Evolutionary conservation across 2,888 invertebrate genomes (phyloP).

Genomic region (Epiblema foenella): DNA sequence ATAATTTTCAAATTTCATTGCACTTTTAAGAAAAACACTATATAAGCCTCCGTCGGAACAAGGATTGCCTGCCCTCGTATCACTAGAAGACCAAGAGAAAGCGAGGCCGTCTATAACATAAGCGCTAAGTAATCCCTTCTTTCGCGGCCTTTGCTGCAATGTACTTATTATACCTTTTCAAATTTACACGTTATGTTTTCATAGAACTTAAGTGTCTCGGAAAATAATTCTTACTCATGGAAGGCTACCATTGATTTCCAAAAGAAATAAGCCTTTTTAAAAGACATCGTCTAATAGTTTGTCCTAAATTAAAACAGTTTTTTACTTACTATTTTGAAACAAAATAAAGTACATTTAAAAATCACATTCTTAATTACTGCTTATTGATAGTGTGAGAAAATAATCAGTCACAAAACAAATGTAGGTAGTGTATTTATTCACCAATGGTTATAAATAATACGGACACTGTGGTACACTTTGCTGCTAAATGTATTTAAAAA

Average conservation of each 20-base stretch:
- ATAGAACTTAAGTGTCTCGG: neutral
- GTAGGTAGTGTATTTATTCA: neutral
- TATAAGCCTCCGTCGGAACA: too few relatives aligned
- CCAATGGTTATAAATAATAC: neutral
- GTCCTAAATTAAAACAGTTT: neutral
- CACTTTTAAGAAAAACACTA: too few relatives aligned
- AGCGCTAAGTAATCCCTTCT: too few relatives aligned
- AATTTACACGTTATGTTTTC: neutral
- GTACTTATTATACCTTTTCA: too few relatives aligned
- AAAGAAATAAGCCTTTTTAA: neutral
- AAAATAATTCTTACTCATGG: neutral
- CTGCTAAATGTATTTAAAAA: neutral
- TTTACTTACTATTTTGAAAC: neutral
- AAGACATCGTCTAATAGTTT: neutral
- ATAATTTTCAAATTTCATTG: too few relatives aligned
- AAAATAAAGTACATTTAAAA: constrained; percentile 17
- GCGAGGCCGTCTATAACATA: too few relatives aligned
- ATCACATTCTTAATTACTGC: constrained; percentile 2
- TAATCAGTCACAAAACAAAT: neutral
- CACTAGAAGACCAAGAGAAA: too few relatives aligned
- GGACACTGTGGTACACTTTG: neutral
- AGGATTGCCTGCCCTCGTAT: too few relatives aligned
- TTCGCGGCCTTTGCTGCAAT: too few relatives aligned
- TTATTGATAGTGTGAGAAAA: constrained; percentile 5
- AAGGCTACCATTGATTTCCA: neutral